Percentiles rank a stretch among this genome's conserved stretches.
phyloP scores from a whole-genome alignment of 2,888 invertebrate genomes.

The Anthoptus insignis region DNA sequence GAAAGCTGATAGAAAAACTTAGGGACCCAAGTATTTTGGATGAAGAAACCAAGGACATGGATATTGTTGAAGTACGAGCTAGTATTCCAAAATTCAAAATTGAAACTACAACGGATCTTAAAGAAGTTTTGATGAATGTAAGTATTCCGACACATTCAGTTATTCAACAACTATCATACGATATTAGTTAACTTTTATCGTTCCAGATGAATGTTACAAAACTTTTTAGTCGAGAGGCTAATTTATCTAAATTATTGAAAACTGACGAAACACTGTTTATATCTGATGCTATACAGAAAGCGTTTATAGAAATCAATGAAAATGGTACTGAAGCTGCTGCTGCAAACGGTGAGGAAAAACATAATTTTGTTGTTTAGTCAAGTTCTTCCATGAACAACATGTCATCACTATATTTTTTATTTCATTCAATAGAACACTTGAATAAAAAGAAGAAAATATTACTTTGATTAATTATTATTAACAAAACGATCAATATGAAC shows the following conservation, averaged over 20 bases:
- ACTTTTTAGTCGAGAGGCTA: slow-evolving; percentile 75
- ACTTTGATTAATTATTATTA: no score
- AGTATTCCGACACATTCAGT: slow-evolving; percentile 52
- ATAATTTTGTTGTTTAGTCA: no score
- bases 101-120: slow-evolving; percentile 90
- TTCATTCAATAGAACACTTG: no score
- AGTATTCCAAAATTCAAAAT: slow-evolving; percentile 93
- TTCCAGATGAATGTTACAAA: slow-evolving; percentile 53
- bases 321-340: neutral
- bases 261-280: slow-evolving; percentile 53
- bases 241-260: slow-evolving; percentile 88
- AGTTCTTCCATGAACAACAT: no score
- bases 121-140: slow-evolving; percentile 87
- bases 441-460: no score
- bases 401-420: no score
- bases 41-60: slow-evolving; percentile 74
- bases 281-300: slow-evolving; percentile 5
- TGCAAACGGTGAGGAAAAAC: neutral
- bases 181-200: neutral
- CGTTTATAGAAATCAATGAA: neutral
- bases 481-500: no score
- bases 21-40: slow-evolving; percentile 70
- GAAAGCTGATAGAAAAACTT: slow-evolving; percentile 87
- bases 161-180: neutral
- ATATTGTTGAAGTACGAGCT: slow-evolving; percentile 85